phyloP scores from a whole-genome alignment of 1,140 invertebrate species.

The Euura saliciscinereae region DNA sequence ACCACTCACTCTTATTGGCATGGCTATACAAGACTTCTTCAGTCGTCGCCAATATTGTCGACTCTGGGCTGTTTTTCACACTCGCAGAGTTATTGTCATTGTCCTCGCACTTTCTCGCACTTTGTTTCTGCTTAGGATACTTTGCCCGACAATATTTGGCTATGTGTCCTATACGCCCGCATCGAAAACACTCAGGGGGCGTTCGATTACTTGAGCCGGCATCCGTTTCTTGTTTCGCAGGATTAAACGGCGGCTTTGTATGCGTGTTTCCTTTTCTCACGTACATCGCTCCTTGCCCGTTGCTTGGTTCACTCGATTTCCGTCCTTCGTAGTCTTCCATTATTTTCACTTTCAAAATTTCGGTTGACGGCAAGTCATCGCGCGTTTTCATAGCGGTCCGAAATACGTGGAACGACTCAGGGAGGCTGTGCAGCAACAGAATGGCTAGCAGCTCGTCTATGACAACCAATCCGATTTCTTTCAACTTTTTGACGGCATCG shows the following conservation, averaged over 20 bases:
- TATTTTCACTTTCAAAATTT: slow-evolving; percentile 33
- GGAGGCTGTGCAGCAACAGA: slow-evolving; percentile 35
- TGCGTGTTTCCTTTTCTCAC: not conserved
- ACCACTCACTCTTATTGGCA: slow-evolving; percentile 9
- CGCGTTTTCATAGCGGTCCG: slow-evolving; percentile 33
- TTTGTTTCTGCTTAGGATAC: too few relatives aligned
- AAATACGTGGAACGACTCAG: slow-evolving; percentile 32
- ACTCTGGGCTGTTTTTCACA: not conserved
- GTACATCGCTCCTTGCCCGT: slow-evolving; percentile 11
- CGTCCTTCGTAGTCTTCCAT: slow-evolving; percentile 29
- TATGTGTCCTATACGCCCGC: slow-evolving; percentile 14
- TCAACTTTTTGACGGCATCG: slow-evolving; percentile 36
- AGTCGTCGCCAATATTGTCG: not conserved
- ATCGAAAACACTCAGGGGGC: slow-evolving; percentile 18
- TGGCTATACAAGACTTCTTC: slow-evolving; percentile 13
- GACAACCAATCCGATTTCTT: slow-evolving; percentile 30
- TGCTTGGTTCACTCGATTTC: not conserved
- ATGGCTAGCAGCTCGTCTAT: slow-evolving; percentile 32
- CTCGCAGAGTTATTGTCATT: slow-evolving; percentile 9
- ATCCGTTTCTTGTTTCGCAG: too few relatives aligned
- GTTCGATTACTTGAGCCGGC: too few relatives aligned
- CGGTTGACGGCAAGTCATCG: slow-evolving; percentile 32
- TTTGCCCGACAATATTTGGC: slow-evolving; percentile 11
- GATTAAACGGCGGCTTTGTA: slow-evolving; percentile 10
- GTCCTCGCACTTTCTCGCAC: too few relatives aligned